phyloP scores from a whole-genome alignment of 2,888 invertebrate species.

The Acanthacorydalis orientalis region DNA sequence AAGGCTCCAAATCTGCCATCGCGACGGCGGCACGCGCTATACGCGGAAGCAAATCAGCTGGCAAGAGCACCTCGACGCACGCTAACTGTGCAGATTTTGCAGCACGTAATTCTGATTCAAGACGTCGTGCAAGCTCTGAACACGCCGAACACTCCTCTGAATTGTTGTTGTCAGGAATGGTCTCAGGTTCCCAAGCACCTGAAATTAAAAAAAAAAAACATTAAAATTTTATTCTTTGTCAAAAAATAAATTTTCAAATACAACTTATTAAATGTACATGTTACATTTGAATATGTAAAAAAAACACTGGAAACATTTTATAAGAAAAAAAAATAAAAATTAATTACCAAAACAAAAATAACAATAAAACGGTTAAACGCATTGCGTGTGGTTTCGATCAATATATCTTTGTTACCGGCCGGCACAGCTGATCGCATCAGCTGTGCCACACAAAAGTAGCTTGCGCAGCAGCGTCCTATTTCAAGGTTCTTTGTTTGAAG shows the following conservation, averaged over 20 bases:
- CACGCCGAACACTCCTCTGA: constrained; percentile 36
- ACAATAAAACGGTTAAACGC: no score
- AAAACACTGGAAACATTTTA: background rate
- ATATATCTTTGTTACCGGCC: no score
- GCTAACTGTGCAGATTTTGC: constrained; percentile 68
- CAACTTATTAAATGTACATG: background rate
- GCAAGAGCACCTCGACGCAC: constrained; percentile 72
- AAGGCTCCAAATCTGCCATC: constrained; percentile 78
- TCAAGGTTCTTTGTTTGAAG: background rate
- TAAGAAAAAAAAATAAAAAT: no score
- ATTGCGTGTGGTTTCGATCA: no score
- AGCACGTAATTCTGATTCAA: constrained; percentile 62
- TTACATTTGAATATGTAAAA: constrained; percentile 3
- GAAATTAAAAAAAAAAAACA: background rate
- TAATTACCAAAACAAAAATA: background rate
- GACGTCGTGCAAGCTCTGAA: constrained; percentile 51
- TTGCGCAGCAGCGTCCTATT: background rate
- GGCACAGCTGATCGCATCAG: no score
- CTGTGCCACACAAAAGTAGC: background rate
- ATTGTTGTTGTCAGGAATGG: constrained; percentile 8
- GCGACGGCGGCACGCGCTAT: constrained; percentile 65
- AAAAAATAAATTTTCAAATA: background rate
- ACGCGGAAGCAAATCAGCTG: constrained; percentile 61
- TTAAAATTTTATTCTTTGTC: background rate
- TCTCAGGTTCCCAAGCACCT: constrained; percentile 4